These are phyloP conservation scores for Tarsius wallacei DNA, from an alignment of 2,797 vertebrate genomes.

Conservation along the genomic window DNA sequence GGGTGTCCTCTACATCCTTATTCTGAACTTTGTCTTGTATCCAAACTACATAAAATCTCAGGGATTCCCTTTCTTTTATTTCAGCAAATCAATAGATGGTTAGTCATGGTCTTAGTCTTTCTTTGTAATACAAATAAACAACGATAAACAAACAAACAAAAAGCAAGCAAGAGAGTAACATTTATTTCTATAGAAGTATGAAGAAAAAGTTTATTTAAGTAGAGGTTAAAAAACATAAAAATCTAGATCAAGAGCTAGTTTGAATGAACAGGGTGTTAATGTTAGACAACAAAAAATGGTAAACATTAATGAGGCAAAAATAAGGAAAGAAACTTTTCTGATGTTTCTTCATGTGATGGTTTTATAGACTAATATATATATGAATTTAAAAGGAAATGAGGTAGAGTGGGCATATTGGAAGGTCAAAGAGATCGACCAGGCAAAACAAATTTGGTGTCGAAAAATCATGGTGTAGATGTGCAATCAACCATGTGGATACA, in stretches of 20 bases:
- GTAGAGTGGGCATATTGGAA: background rate
- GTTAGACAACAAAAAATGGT: background rate
- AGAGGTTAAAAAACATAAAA: background rate
- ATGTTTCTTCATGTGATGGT: background rate
- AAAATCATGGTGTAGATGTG: background rate
- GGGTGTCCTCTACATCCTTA: background rate
- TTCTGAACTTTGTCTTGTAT: background rate
- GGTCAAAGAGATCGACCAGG: background rate
- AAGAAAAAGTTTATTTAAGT: background rate
- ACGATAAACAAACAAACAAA: background rate
- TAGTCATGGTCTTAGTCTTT: background rate
- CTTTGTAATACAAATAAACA: background rate
- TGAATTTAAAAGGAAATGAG: background rate
- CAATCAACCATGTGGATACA: background rate
- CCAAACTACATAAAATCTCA: background rate
- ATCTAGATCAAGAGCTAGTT: background rate
- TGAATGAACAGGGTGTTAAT: background rate
- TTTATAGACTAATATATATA: background rate
- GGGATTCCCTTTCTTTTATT: background rate
- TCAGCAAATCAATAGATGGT: background rate
- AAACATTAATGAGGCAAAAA: background rate
- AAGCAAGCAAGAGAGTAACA: background rate
- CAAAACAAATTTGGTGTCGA: background rate
- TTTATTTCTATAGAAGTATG: background rate
- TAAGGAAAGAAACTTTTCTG: background rate